phyloP scores from a whole-genome alignment of 2,888 invertebrate species.

The Ferdinandea cuprea region DNA sequence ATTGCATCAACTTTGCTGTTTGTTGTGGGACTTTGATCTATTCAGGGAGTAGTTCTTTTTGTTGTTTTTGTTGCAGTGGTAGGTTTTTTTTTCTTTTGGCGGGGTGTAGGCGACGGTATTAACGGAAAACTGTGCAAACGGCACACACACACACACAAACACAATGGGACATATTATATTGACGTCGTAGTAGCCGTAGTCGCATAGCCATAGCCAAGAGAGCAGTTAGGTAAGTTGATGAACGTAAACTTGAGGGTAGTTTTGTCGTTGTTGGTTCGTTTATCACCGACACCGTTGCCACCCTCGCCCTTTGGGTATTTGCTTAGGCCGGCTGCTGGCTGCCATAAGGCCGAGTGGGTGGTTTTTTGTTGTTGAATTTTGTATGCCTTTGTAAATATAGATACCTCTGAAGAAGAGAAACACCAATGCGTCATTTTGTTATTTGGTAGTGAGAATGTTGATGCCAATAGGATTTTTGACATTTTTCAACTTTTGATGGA shows the following conservation, averaged over 20 bases:
- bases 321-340: conserved; percentile 44
- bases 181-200: conserved; percentile 38
- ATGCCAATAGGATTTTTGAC: conserved; percentile 39
- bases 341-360: conserved; percentile 60
- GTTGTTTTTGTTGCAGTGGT: conserved; percentile 2
- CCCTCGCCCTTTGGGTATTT: conserved; percentile 59
- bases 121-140: conserved; percentile 41
- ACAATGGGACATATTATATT: conserved; percentile 47
- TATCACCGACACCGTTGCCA: conserved; percentile 44
- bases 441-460: conserved; percentile 28
- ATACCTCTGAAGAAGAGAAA: conserved; percentile 13
- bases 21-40: conserved; percentile 69
- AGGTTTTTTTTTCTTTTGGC: conserved; percentile 45
- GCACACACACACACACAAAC: conserved; percentile 30
- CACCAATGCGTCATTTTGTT: conserved; percentile 50
- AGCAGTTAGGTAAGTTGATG: conserved; percentile 71
- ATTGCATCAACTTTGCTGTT: conserved; percentile 74
- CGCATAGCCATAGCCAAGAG: conserved; percentile 58
- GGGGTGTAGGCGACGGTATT: conserved; percentile 50
- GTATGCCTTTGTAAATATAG: conserved; percentile 35
- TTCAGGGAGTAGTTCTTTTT: conserved; percentile 37
- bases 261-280: conserved; percentile 56
- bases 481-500: conserved; percentile 47
- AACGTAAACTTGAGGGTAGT: conserved; percentile 69
- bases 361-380: conserved; percentile 28